Percentiles rank a stretch among this genome's conserved stretches.
phyloP scores from a whole-genome alignment of 2,888 invertebrate genomes.

The Pasiphila rectangulata region DNA sequence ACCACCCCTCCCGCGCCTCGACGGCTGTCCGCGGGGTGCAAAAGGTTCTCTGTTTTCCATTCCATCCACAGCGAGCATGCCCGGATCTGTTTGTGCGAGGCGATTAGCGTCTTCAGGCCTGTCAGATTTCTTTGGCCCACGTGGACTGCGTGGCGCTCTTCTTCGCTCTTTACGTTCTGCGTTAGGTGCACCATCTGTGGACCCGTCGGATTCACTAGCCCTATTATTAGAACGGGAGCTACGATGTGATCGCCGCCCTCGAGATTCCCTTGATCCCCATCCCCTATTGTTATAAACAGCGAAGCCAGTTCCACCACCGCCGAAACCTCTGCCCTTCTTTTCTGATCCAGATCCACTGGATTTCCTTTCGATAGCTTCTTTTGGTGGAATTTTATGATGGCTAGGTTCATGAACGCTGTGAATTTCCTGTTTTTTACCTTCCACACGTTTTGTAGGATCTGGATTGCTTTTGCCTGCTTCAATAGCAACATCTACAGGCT shows the following conservation, averaged over 20 bases:
- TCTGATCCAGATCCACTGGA: slow-evolving; percentile 73
- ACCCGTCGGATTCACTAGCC: slow-evolving; percentile 87
- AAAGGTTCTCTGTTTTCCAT: slow-evolving; percentile 85
- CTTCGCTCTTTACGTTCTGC: slow-evolving; percentile 77
- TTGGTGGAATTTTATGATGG: slow-evolving; percentile 65
- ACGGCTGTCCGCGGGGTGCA: slow-evolving; percentile 93
- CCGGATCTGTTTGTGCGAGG: slow-evolving; percentile 44
- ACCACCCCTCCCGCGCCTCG: slow-evolving; percentile 89
- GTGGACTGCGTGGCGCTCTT: slow-evolving; percentile 76
- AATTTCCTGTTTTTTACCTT: slow-evolving; percentile 64
- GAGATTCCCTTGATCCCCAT: slow-evolving; percentile 73
- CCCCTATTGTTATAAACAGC: slow-evolving; percentile 74
- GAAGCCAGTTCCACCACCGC: slow-evolving; percentile 57
- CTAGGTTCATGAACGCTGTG: slow-evolving; percentile 50
- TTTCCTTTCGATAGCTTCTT: slow-evolving; percentile 73
- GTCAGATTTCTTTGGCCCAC: slow-evolving; percentile 83
- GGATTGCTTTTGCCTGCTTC: slow-evolving; percentile 50
- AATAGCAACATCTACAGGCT: slow-evolving; percentile 48
- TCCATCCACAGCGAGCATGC: slow-evolving; percentile 44
- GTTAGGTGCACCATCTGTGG: slow-evolving; percentile 85
- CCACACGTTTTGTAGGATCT: slow-evolving; percentile 54
- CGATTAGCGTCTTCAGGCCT: slow-evolving; percentile 75
- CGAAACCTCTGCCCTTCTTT: slow-evolving; percentile 77
- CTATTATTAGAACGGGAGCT: slow-evolving; percentile 71
- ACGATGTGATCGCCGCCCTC: slow-evolving; percentile 74